Percentiles rank a stretch among this genome's conserved stretches.
phyloP scores from a whole-genome alignment of 2,113 vertebrate genomes.

The Potamarius usumacintae region DNA sequence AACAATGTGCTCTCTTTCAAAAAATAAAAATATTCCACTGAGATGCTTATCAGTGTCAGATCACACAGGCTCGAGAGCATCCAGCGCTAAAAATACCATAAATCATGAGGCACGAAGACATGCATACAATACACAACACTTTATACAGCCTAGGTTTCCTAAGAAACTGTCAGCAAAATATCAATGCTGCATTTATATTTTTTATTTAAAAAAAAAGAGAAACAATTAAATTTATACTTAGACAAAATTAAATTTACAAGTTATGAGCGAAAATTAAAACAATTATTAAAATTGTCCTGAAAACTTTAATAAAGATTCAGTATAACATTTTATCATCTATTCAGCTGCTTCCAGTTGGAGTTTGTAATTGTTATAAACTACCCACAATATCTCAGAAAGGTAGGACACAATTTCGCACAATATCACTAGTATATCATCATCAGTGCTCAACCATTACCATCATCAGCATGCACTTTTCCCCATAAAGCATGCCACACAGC shows the following conservation, averaged over 20 bases:
- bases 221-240: no score
- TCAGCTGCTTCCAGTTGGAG: not conserved
- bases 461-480: not conserved
- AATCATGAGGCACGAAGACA: not conserved
- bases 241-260: no score
- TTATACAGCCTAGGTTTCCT: not conserved
- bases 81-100: not conserved
- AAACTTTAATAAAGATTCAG: not conserved
- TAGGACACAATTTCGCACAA: not conserved
- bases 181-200: not conserved
- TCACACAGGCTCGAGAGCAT: not conserved
- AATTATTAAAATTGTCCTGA: not conserved
- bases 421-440: no score
- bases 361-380: not conserved
- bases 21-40: not conserved
- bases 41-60: not conserved
- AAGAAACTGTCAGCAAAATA: not conserved
- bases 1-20: not conserved
- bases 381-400: not conserved
- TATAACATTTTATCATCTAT: not conserved
- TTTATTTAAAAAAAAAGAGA: not conserved
- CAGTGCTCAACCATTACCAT: not conserved
- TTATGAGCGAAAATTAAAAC: no score
- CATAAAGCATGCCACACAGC: no score
- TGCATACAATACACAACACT: not conserved